phyloP scores from a whole-genome alignment of 2,888 invertebrate species.

The Microdon myrmicae region DNA sequence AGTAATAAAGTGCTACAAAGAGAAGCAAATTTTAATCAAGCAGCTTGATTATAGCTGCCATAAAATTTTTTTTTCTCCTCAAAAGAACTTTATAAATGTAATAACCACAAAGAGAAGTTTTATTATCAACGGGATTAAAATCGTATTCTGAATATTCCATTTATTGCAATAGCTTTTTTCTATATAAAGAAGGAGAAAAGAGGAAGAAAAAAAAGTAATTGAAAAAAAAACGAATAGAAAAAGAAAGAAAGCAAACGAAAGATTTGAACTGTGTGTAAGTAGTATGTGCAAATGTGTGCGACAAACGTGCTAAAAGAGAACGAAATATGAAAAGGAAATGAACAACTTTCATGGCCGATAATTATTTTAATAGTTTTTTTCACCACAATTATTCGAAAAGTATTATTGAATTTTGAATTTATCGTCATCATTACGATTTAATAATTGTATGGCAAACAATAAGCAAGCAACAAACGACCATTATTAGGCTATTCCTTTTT shows the following conservation, averaged over 20 bases:
- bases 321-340: slow-evolving; percentile 26
- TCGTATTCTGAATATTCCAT: slow-evolving; percentile 15
- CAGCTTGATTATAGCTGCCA: too few relatives aligned
- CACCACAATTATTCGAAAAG: slow-evolving; percentile 19
- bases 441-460: too few relatives aligned
- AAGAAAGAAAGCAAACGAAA: slow-evolving; percentile 44
- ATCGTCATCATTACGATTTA: too few relatives aligned
- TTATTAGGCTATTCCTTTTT: too few relatives aligned
- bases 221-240: slow-evolving; percentile 33
- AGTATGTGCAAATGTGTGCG: slow-evolving; percentile 32
- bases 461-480: too few relatives aligned
- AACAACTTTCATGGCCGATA: slow-evolving; percentile 55
- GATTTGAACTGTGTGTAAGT: slow-evolving; percentile 26
- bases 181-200: slow-evolving; percentile 22
- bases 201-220: too few relatives aligned
- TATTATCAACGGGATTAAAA: slow-evolving; percentile 23
- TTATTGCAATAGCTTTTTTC: slow-evolving; percentile 40
- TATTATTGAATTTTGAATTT: slow-evolving; percentile 21
- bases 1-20: slow-evolving; percentile 15
- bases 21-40: slow-evolving; percentile 12
- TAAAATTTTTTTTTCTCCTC: too few relatives aligned
- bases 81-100: too few relatives aligned
- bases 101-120: slow-evolving; percentile 28
- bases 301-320: slow-evolving; percentile 22
- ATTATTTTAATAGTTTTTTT: slow-evolving; percentile 43